Evolutionary conservation across 2,797 vertebrate genomes (phyloP).

Genomic region (Philypnodon macrostomus): DNA sequence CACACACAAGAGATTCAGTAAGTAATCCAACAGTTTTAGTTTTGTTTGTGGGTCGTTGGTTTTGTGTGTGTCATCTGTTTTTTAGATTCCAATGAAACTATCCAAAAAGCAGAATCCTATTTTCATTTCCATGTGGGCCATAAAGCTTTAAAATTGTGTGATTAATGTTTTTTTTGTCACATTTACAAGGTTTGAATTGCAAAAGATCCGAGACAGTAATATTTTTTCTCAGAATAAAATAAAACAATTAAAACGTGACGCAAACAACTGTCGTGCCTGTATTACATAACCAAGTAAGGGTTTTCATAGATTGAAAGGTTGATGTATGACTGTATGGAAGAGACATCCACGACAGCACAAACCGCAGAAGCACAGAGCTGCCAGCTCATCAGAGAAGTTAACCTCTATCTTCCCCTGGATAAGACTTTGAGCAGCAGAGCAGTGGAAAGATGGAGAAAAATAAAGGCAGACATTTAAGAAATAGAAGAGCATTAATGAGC

Average conservation of each 20-base stretch:
- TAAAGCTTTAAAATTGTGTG: slow-evolving; percentile 3
- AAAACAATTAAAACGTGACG: too few species aligned
- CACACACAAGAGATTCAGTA: too few species aligned
- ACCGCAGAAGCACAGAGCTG: slow-evolving; percentile 28
- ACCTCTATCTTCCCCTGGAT: slow-evolving; percentile 35
- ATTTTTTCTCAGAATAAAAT: too few species aligned
- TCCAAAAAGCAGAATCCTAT: too few species aligned
- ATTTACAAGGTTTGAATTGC: too few species aligned
- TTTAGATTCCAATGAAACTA: too few species aligned
- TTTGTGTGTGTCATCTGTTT: too few species aligned
- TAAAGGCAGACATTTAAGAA: slow-evolving; percentile 21
- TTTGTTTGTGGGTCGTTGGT: too few species aligned
- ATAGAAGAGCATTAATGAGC: slow-evolving; percentile 10
- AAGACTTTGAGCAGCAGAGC: slow-evolving; percentile 18
- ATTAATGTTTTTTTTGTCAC: too few species aligned
- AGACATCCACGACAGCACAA: slow-evolving; percentile 33
- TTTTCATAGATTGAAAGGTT: slow-evolving; percentile 26
- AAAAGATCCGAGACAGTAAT: too few species aligned
- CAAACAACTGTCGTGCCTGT: too few species aligned
- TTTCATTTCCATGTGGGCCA: slow-evolving; percentile 46
- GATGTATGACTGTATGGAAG: slow-evolving; percentile 32
- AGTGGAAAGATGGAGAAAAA: slow-evolving; percentile 31
- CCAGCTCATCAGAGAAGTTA: slow-evolving; percentile 31
- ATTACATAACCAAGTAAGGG: slow-evolving; percentile 45
- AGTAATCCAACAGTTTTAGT: too few species aligned